Percentiles rank a stretch among this genome's conserved stretches.
These are phyloP conservation scores for Limnephilus auricula DNA, from an alignment of 2,888 invertebrate genomes.

Conservation along the genomic window DNA sequence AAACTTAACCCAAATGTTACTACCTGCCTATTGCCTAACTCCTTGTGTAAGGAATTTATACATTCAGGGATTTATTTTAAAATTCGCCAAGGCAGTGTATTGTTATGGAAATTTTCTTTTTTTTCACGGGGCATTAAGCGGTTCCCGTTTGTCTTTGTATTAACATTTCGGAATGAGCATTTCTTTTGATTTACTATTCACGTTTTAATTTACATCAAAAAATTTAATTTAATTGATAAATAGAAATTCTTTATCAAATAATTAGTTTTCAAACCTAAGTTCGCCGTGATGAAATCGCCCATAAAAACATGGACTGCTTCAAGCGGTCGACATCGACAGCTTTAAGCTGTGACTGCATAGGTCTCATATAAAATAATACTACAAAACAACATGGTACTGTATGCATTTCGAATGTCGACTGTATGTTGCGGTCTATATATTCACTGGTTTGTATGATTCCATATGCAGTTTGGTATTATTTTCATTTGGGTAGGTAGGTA, in stretches of 20 bases:
- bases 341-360: too few relatives aligned
- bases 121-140: not conserved
- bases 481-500: too few relatives aligned
- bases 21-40: conserved; percentile 42
- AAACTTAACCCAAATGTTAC: conserved; percentile 64
- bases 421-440: too few relatives aligned
- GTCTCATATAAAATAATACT: too few relatives aligned
- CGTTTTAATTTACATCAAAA: not conserved
- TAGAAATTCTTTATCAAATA: not conserved
- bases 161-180: conserved; percentile 19
- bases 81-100: conserved; percentile 32
- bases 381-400: too few relatives aligned
- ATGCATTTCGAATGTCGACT: too few relatives aligned
- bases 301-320: too few relatives aligned
- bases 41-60: conserved; percentile 44
- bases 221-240: not conserved
- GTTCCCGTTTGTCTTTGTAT: conserved; percentile 11
- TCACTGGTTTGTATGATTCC: too few relatives aligned
- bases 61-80: conserved; percentile 40
- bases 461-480: too few relatives aligned
- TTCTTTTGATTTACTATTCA: conserved; percentile 21
- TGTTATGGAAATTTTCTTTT: conserved; percentile 44
- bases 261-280: not conserved
- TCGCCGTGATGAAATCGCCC: not conserved
- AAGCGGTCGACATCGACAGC: too few relatives aligned